Percentiles rank a stretch among this genome's conserved stretches.
These are phyloP conservation scores for Ictalurus furcatus DNA, from an alignment of 2,113 vertebrate genomes.

Conservation along the genomic window DNA sequence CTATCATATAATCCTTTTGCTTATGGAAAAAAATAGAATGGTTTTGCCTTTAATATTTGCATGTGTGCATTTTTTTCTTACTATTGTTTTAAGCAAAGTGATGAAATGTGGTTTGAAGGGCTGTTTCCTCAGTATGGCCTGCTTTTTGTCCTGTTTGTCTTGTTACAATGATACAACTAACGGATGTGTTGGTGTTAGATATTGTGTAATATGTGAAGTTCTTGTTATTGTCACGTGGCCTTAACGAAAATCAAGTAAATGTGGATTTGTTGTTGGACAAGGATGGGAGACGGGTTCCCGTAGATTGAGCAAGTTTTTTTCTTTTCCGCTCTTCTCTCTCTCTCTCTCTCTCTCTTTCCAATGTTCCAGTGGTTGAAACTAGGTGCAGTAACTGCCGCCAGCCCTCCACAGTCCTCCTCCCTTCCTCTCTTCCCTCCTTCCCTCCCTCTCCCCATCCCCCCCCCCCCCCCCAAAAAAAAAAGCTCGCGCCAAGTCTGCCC, in stretches of 20 bases:
- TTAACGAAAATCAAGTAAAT: conserved; percentile 14
- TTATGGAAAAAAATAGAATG: background rate
- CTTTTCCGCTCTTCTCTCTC: conserved; percentile 53
- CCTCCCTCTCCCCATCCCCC: conserved; percentile 47
- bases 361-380: conserved; percentile 60
- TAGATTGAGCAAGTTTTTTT: conserved; percentile 53
- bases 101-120: background rate
- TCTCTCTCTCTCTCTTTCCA: conserved; percentile 43
- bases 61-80: background rate
- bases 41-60: background rate
- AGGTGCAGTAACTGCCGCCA: conserved; percentile 64
- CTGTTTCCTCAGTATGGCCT: no score
- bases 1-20: background rate
- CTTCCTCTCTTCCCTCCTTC: conserved; percentile 20
- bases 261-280: conserved; percentile 13
- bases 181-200: background rate
- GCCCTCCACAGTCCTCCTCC: conserved; percentile 15
- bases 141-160: background rate
- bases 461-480: conserved; percentile 51
- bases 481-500: conserved; percentile 71
- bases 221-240: conserved; percentile 5
- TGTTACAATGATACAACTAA: background rate
- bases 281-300: background rate
- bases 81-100: background rate
- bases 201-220: background rate